phyloP scores from a whole-genome alignment of 2,888 invertebrate species.

The Phanerotoma sp. region DNA sequence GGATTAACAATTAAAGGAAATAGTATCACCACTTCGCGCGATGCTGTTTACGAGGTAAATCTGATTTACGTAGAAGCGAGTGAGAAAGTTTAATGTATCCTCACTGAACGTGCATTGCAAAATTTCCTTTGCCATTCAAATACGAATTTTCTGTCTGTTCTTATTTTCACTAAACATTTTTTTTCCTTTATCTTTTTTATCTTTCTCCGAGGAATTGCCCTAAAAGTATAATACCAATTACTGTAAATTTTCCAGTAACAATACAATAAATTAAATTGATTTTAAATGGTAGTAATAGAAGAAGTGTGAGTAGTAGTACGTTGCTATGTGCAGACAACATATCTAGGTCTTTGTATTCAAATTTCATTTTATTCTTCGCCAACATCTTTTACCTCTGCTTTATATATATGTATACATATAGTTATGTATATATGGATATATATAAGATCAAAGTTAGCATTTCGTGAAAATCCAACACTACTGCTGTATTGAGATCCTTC shows the following conservation, averaged over 20 bases:
- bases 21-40: conserved; percentile 6
- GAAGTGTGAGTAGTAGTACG: too few species aligned
- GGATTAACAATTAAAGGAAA: conserved; percentile 29
- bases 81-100: conserved; percentile 29
- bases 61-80: conserved; percentile 26
- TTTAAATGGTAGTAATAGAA: too few species aligned
- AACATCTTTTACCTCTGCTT: not conserved
- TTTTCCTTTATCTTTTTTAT: conserved; percentile 1
- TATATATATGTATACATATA: too few species aligned
- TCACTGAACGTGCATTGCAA: conserved; percentile 7
- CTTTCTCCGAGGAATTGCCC: not conserved
- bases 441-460: not conserved
- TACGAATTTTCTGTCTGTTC: conserved; percentile 11
- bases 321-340: too few species aligned
- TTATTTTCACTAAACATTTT: not conserved
- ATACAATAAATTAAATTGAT: not conserved
- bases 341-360: not conserved
- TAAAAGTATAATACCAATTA: conserved; percentile 5
- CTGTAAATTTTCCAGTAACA: not conserved
- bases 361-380: not conserved
- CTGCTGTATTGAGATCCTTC: not conserved
- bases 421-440: too few species aligned
- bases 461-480: not conserved
- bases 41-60: conserved; percentile 29
- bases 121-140: conserved; percentile 20